Evolutionary conservation across 2,888 invertebrate genomes (phyloP), one percentile per base, ranked within the genome.

Genomic region (Drosophila peninsularis): DNA sequence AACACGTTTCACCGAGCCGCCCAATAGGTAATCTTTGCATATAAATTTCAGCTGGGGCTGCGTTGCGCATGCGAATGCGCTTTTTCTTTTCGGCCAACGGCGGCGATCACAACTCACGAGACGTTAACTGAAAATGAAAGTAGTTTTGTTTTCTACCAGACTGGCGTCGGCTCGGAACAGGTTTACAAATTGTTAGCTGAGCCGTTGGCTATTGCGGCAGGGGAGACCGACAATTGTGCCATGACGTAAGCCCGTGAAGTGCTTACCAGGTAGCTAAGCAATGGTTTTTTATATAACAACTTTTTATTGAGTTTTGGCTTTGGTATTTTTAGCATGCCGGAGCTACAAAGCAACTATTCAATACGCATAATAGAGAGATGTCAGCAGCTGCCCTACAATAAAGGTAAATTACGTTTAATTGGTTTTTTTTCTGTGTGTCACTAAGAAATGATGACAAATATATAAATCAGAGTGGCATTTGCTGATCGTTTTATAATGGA

Each of bases 91-190:
- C 17, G 32, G 3, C 11, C 36, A 47, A 17, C 17, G 17, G 24
- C 24, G 19, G 14, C 39, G 30, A 61, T 58, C 50, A 63, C 52
- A 74, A 62, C 49, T 39, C 66, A 58, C 60, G 24, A 44, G 36
- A 61, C 62, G 62, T 17, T 37, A 34, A 55, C 78, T 72, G 72
- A 83, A 83, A 85, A 85, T 81, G 83, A 83, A 83, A 83, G 83
- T 85, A 70, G 82, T 81, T 81, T 82, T 71, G 56, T 62, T 58
- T 45, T 52, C 60, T 9, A 58, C 21, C 62, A 62, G 73, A 64
- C 68, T 79, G 39, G 60, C 68, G 68, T 63, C 64, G 79, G 37
- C 60, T 62, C 30, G 27, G 24, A 83, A 83, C 83, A 75, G 85
- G 83, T 83, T 83, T 85, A 19, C 56, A 14, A 36, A 36, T 50